Base-by-base conservation (phyloP, 2,113 vertebrate genomes). In the Pteronura brasiliensis region DNA sequence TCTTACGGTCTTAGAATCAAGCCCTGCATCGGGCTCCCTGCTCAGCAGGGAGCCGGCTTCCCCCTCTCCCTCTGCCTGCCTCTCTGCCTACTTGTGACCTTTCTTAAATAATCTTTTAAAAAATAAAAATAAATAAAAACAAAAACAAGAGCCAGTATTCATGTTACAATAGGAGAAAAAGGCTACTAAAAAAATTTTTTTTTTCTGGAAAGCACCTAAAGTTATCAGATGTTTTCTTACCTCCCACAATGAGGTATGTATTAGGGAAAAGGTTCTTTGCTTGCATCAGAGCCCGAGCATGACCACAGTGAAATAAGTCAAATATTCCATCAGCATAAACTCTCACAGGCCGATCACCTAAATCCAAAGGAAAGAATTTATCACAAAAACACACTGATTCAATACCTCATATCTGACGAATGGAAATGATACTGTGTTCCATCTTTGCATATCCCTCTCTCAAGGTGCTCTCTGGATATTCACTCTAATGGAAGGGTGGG, bases 291-390 rank as follows among this genome's bases (percentile, higher is more conserved):
- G 99, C 99, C 87, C 99, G 99, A 98, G 99, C 99, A 17, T 99
- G 99, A 97, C 99, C 99, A 17, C 99, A 99, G 98, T 99, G 99
- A 98, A 99, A 99, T 97, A 99, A 99, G 83, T 99, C 99, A 98
- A 99, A 99, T 98, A 99, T 99, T 59, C 99, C 99, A 95, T 99
- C 99, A 0, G 99, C 99, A 74, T 99, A 99, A 93, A 99, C 99
- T 93, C 99, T 99, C 97, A 99, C 99, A 0, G 99, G 99, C 81
- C 99, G 99, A 67, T 99, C 99, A 97, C 96, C 99, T 99, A 98
- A 93, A 97, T 34, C 86, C 84, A 98, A 92, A 95, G 92, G 83
- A 96, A 96, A 98, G 72, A 96, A 71, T 61, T 86, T 57, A 87
- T 95, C 52, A 97, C 52, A 90, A 71, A 93, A 92, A 89, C 29